Evolutionary conservation across 2,888 invertebrate genomes (phyloP), one percentile per base, ranked within the genome.

Genomic region (Eucera pruinosa): DNA sequence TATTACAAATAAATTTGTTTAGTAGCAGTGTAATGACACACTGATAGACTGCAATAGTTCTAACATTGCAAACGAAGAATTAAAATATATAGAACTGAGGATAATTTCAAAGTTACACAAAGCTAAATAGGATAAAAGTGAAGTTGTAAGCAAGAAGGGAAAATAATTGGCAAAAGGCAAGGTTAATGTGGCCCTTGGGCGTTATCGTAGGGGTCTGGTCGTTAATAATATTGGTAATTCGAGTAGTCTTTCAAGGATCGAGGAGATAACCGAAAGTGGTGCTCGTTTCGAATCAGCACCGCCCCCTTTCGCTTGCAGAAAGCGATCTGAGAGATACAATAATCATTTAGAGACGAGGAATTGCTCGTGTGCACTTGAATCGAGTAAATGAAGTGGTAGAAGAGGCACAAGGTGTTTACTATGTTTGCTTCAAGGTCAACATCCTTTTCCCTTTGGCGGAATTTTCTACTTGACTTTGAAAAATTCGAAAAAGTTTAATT

Each of bases 151-250:
- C 1, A 23, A 45, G 60, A n/a, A 20, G 7, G 2, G 48, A 33
- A 11, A 6, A 39, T 62, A 62, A 50, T 47, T 61, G 73, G 7
- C 73, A 47, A 62, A 73, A 74, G 55, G 20, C 74, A 20, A 20
- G 61, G 55, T 39, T 73, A 23, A 73, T 73, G 27, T 61, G 54
- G 47, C 39, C 58, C 11, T 39, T 4, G 6, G 55, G 52, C 33
- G 18, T 60, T 57, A 55, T 70, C 65, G 20, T 6, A 30, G 2
- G 23, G 20, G 18, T 30, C 27, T 45, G 54, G n/a, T 62, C 77
- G 57, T 67, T 76, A 67, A 76, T 76, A 62, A 76, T 45, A 39
- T 27, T 4, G 62, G 55, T 57, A 60, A 72, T 69, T 58, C 72
- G 36, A 54, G 52, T 27, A 27, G 23, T 45, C 43, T 36, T 50